A percentile compares a stretch with the other conserved stretches of the same genome.
phyloP scores from a whole-genome alignment of 2,113 vertebrate species.

The Lepisosteus oculatus region DNA sequence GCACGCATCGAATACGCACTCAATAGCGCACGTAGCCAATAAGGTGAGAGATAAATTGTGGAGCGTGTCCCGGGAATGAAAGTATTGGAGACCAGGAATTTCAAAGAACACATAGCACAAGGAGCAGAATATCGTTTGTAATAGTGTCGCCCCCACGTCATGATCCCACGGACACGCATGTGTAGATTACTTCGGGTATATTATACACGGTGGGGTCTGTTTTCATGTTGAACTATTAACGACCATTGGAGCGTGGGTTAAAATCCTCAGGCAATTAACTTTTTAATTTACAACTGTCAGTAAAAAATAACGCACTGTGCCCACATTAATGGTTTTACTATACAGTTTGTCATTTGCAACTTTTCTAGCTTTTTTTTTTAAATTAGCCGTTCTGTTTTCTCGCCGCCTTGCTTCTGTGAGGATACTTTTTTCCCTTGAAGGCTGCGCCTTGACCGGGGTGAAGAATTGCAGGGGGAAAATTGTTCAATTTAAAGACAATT shows the following conservation, averaged over 20 bases:
- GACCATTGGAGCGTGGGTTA: slow-evolving; percentile 15
- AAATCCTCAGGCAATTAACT: slow-evolving; percentile 12
- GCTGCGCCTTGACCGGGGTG: slow-evolving; percentile 25
- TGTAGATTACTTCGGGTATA: neutral
- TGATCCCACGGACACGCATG: too few relatives aligned
- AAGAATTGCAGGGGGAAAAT: slow-evolving; percentile 35
- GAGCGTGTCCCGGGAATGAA: slow-evolving; percentile 18
- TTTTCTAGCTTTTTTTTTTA: slow-evolving; percentile 26
- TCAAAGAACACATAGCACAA: slow-evolving; percentile 3
- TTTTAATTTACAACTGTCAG: slow-evolving; percentile 1
- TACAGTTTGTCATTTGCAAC: slow-evolving; percentile 19
- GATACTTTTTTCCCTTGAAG: slow-evolving; percentile 11
- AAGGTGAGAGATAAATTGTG: slow-evolving; percentile 17
- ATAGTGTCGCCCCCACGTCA: neutral
- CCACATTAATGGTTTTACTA: slow-evolving; percentile 14
- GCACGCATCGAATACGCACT: slow-evolving; percentile 40
- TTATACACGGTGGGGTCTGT: slow-evolving; percentile 3
- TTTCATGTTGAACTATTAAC: slow-evolving; percentile 19
- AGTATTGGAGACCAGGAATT: slow-evolving; percentile 15
- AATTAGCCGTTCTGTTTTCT: slow-evolving; percentile 23
- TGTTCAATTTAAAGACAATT: slow-evolving; percentile 47
- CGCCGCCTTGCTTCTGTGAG: slow-evolving; percentile 16
- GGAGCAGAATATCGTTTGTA: slow-evolving; percentile 7
- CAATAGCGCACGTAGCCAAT: slow-evolving; percentile 37
- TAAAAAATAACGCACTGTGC: slow-evolving; percentile 9